Conservation (phyloP, 2,888 invertebrate species). For the Epiblema foenella region DNA sequence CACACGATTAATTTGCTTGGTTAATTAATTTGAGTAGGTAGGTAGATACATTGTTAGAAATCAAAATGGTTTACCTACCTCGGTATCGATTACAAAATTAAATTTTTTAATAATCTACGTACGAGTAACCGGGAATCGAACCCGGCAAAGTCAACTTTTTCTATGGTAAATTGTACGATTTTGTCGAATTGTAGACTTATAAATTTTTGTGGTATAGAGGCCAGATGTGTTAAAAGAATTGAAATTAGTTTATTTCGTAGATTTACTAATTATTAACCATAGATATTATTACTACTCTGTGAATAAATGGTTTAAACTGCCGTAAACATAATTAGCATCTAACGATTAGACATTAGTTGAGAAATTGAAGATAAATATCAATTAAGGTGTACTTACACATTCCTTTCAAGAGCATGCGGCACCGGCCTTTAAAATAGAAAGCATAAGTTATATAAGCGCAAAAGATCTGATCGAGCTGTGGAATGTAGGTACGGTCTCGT, state of each 20-base stretch:
- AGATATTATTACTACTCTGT: too few species aligned
- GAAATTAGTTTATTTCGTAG: too few species aligned
- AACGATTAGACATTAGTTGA: too few species aligned
- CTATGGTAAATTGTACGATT: too few species aligned
- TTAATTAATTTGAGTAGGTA: neutral
- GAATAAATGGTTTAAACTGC: too few species aligned
- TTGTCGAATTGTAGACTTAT: too few species aligned
- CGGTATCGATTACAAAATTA: neutral
- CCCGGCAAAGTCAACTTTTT: neutral
- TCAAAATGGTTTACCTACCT: neutral
- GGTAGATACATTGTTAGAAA: neutral
- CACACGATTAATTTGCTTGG: neutral
- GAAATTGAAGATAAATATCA: neutral
- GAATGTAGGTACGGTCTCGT: neutral
- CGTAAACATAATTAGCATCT: too few species aligned
- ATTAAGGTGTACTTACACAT: slow-evolving; percentile 66
- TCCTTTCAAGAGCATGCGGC: slow-evolving; percentile 77
- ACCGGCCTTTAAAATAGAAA: slow-evolving; percentile 69
- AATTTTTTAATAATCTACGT: neutral
- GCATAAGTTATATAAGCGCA: slow-evolving; percentile 50
- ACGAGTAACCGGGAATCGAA: neutral
- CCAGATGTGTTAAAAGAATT: too few species aligned
- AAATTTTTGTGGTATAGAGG: too few species aligned
- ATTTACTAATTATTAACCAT: too few species aligned
- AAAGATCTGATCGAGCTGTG: slow-evolving; percentile 9